Conservation (phyloP, 2,797 vertebrate species). For the Distichodus sexfasciatus region DNA sequence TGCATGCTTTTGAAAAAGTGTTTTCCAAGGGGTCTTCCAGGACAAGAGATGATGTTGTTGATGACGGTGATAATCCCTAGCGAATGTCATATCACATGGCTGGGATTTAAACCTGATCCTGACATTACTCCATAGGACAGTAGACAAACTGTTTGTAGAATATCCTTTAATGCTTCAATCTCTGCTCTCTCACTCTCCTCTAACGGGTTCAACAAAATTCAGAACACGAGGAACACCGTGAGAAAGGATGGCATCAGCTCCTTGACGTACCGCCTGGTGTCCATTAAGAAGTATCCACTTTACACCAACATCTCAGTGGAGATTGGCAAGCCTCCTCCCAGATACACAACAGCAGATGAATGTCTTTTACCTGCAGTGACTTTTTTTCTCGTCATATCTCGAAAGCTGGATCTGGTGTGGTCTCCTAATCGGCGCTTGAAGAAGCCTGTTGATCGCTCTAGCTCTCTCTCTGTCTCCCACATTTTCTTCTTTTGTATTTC, state of each 20-base stretch:
- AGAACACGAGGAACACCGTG: conserved; percentile 99
- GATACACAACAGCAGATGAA: conserved; percentile 66
- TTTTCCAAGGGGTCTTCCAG: too few relatives aligned
- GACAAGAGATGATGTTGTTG: too few relatives aligned
- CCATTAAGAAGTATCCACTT: conserved; percentile 85
- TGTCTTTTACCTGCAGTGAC: conserved; percentile 45
- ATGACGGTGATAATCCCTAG: not conserved
- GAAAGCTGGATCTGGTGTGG: conserved; percentile 30
- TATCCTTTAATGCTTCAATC: conserved; percentile 7
- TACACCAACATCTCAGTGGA: conserved; percentile 98
- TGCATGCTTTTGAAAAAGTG: too few relatives aligned
- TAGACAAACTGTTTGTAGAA: not conserved
- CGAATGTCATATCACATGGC: not conserved
- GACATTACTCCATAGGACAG: too few relatives aligned
- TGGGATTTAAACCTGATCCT: not conserved
- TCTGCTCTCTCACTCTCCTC: conserved; percentile 25
- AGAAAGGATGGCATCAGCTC: conserved; percentile 94
- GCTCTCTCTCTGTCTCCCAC: conserved; percentile 22
- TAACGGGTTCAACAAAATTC: conserved; percentile 95
- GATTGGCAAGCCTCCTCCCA: conserved; percentile 88
- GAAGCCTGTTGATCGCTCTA: conserved; percentile 27
- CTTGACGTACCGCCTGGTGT: conserved; percentile 87
- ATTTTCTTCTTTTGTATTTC: conserved; percentile 29
- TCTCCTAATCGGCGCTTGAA: conserved; percentile 24
- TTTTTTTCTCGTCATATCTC: conserved; percentile 32